These are phyloP conservation scores for Lycocorax pyrrhopterus DNA, from an alignment of 2,113 vertebrate genomes.

Conservation along the genomic window DNA sequence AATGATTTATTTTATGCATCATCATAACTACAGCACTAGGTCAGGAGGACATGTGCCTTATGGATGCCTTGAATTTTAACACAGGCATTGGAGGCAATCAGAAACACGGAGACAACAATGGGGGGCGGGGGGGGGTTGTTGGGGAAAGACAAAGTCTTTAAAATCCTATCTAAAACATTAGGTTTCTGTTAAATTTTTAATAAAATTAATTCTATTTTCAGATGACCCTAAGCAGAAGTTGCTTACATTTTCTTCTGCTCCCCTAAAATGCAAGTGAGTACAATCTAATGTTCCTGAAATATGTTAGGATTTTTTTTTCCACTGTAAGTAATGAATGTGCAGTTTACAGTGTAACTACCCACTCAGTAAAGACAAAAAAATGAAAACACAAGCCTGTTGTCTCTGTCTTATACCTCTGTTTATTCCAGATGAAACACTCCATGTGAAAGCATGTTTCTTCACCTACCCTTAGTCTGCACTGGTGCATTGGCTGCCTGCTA, in stretches of 20 bases:
- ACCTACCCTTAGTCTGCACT: neutral
- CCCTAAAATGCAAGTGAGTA: neutral
- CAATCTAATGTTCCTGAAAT: neutral
- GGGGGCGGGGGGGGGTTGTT: fast-evolving
- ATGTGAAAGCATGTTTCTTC: neutral
- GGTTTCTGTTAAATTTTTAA: neutral
- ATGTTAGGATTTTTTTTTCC: neutral
- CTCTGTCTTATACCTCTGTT: neutral
- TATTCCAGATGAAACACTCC: neutral
- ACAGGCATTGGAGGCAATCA: neutral
- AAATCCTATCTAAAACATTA: neutral
- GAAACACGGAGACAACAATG: neutral
- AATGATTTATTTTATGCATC: conserved; percentile 54
- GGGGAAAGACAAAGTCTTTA: neutral
- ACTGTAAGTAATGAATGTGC: neutral
- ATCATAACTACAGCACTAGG: conserved; percentile 7
- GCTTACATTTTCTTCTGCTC: neutral
- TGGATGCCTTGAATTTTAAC: conserved; percentile 13
- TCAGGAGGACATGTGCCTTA: conserved; percentile 22
- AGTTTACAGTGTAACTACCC: neutral
- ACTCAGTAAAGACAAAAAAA: neutral
- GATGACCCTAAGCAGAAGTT: neutral
- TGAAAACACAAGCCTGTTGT: neutral
- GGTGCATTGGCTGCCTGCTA: neutral
- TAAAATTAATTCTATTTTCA: neutral